These are phyloP conservation scores for Cepaea nemoralis DNA, from an alignment of 1,140 invertebrate genomes.

Conservation along the genomic window DNA sequence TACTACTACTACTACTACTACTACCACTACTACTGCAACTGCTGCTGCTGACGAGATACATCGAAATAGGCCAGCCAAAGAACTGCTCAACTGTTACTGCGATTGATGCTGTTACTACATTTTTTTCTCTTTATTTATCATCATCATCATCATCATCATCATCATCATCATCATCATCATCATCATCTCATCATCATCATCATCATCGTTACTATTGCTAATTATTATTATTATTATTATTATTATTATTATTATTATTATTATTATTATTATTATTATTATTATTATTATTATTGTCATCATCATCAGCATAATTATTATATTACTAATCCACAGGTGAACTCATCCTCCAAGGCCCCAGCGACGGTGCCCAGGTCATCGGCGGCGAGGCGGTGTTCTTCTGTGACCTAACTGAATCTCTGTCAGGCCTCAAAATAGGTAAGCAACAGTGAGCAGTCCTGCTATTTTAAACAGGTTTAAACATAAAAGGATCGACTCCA, in stretches of 20 bases:
- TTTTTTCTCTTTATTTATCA: not conserved
- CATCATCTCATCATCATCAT: slow-evolving; percentile 6
- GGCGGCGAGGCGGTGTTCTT: not conserved
- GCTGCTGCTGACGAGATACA: too few species aligned
- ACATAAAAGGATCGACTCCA: too few species aligned
- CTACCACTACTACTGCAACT: too few species aligned
- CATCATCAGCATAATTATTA: not conserved
- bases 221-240: not conserved
- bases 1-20: not conserved
- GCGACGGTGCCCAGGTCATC: not conserved
- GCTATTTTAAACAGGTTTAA: too few species aligned
- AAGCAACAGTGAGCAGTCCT: too few species aligned
- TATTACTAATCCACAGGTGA: not conserved
- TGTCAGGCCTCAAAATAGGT: not conserved
- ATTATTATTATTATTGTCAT: not conserved
- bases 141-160: too few species aligned
- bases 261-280: not conserved
- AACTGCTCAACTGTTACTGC: too few species aligned
- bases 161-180: too few species aligned
- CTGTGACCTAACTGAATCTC: not conserved
- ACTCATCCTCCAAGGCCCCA: not conserved
- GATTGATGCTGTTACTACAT: too few species aligned
- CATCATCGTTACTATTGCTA: not conserved
- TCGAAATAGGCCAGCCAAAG: too few species aligned
- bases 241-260: not conserved